These are phyloP conservation scores for Mungos mungo DNA, from an alignment of 2,113 vertebrate genomes.

Conservation along the genomic window DNA sequence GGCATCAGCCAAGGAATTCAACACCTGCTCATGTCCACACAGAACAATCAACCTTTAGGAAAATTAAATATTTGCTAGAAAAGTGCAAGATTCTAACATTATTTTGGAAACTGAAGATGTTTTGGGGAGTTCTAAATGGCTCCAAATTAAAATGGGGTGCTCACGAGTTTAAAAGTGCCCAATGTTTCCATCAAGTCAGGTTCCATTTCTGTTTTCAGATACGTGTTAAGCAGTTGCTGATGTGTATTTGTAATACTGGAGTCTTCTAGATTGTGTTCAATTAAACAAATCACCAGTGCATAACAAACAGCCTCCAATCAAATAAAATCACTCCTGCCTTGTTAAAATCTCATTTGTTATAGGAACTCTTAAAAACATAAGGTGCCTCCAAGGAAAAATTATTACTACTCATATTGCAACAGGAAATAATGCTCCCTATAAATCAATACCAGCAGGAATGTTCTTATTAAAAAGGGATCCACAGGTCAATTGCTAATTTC, in stretches of 20 bases:
- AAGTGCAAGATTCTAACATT: neutral
- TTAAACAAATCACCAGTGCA: slow-evolving; percentile 63
- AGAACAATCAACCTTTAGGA: neutral
- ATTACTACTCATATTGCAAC: slow-evolving; percentile 58
- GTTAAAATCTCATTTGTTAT: slow-evolving; percentile 76
- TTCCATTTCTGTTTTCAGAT: neutral
- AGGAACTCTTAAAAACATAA: slow-evolving; percentile 62
- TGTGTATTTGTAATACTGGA: neutral
- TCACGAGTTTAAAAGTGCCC: neutral
- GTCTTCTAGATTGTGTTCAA: slow-evolving; percentile 47
- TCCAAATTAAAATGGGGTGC: neutral
- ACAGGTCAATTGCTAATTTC: slow-evolving; percentile 70
- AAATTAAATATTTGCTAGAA: neutral
- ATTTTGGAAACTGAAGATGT: neutral
- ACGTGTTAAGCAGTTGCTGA: neutral
- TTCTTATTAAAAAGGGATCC: slow-evolving; percentile 58
- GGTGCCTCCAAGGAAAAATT: slow-evolving; percentile 53
- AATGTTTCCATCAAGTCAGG: neutral
- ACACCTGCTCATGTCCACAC: accelerated
- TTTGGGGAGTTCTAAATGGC: neutral
- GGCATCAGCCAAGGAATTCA: too few relatives aligned
- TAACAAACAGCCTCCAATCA: slow-evolving; percentile 54
- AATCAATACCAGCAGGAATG: slow-evolving; percentile 65
- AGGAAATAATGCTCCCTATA: slow-evolving; percentile 65
- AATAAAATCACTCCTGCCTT: slow-evolving; percentile 66